Evolutionary conservation across 2,113 vertebrate genomes (phyloP).

Genomic region (Lipophrys pholis): DNA sequence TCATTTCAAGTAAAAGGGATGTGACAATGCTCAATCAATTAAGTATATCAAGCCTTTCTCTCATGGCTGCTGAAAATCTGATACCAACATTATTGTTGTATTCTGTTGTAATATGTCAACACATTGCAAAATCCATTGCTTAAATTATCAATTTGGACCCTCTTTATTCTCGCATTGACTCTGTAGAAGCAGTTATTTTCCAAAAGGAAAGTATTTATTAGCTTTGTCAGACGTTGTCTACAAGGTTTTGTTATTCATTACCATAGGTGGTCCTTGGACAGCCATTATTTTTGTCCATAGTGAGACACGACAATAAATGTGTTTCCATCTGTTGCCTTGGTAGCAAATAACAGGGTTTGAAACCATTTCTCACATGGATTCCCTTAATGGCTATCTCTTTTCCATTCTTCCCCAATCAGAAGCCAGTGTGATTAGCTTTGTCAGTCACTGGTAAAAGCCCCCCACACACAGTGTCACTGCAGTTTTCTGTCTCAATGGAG

Average conservation of each 20-base stretch:
- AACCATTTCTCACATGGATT: constrained; percentile 74
- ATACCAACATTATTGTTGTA: no score
- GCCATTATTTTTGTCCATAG: constrained; percentile 44
- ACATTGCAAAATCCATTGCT: background rate
- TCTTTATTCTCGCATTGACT: background rate
- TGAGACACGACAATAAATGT: constrained; percentile 59
- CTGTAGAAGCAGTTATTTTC: constrained; percentile 5
- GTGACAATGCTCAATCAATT: background rate
- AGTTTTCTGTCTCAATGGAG: constrained; percentile 47
- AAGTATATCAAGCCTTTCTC: background rate
- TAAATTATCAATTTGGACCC: background rate
- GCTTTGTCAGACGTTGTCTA: background rate
- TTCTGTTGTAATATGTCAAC: background rate
- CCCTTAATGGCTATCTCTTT: constrained; percentile 73
- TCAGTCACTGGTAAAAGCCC: constrained; percentile 71
- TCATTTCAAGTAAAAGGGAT: background rate
- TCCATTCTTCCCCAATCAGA: constrained; percentile 79
- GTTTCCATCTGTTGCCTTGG: constrained; percentile 81
- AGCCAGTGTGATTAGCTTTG: constrained; percentile 70
- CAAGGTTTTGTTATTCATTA: background rate
- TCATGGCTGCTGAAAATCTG: no score
- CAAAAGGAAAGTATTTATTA: constrained; percentile 24
- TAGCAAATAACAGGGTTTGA: constrained; percentile 82
- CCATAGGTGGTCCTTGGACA: constrained; percentile 34
- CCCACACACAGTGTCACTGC: constrained; percentile 12